Conservation (phyloP, 2,888 invertebrate genomes). For the Corbicula japonica region DNA sequence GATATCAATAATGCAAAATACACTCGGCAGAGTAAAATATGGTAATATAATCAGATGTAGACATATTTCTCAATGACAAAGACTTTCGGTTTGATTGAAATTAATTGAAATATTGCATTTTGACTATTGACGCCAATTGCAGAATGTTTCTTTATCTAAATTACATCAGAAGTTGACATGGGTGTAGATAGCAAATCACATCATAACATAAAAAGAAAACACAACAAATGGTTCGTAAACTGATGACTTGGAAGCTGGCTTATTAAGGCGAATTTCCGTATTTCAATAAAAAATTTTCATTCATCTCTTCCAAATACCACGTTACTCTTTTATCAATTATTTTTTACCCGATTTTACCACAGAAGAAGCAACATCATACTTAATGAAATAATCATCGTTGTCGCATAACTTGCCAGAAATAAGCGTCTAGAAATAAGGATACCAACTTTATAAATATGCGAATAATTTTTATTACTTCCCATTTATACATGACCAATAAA, state of each 20-base stretch:
- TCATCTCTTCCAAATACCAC: no score
- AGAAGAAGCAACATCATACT: no score
- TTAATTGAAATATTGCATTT: slow-evolving; percentile 44
- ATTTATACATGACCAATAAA: no score
- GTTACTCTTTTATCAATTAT: no score
- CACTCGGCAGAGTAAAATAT: not conserved
- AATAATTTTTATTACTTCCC: no score
- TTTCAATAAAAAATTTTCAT: not conserved
- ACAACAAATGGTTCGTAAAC: not conserved
- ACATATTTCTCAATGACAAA: slow-evolving; percentile 28
- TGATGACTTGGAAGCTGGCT: no score
- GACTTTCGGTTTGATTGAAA: slow-evolving; percentile 14
- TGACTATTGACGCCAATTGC: slow-evolving; percentile 12
- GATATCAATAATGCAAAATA: slow-evolving; percentile 13
- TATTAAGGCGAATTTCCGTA: no score
- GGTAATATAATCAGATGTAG: slow-evolving; percentile 41
- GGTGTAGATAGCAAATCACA: not conserved
- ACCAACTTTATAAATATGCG: no score
- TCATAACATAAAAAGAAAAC: not conserved
- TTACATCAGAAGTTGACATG: slow-evolving; percentile 29
- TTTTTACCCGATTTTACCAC: no score
- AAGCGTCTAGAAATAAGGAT: no score
- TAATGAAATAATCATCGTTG: no score
- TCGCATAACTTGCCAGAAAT: no score
- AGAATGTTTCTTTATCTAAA: slow-evolving; percentile 28